Conservation (phyloP, 1,140 invertebrate species). For the Steinernema khuongi region DNA sequence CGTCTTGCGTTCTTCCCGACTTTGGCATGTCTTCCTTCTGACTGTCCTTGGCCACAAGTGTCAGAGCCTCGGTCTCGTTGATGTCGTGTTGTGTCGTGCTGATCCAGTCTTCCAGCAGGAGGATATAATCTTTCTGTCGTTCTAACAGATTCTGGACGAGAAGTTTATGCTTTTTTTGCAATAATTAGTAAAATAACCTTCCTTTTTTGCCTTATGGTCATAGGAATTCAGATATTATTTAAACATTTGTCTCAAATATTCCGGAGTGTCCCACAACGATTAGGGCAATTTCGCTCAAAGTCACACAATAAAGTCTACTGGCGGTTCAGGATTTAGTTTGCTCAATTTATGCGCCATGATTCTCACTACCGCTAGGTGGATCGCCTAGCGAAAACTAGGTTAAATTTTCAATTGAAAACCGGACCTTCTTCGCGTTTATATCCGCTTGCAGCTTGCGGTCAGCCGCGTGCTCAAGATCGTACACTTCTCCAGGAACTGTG, state of each 20-base stretch:
- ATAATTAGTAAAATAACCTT: no score
- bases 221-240: neutral
- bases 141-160: neutral
- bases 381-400: no score
- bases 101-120: slow-evolving; percentile 1
- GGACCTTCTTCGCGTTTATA: neutral
- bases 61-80: neutral
- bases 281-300: no score
- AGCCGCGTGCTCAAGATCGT: neutral
- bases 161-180: no score
- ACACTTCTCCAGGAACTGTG: neutral
- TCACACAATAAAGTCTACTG: no score
- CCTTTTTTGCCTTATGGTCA: no score
- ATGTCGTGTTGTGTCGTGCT: neutral
- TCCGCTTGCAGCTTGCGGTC: neutral
- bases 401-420: no score
- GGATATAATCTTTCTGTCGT: neutral
- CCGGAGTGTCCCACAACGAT: no score
- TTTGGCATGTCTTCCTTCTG: neutral
- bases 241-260: no score
- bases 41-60: neutral
- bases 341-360: no score
- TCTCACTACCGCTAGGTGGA: no score
- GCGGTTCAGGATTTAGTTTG: no score
- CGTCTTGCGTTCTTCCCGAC: neutral